Conservation (phyloP, 2,113 vertebrate genomes). For the Phaethornis superciliosus region DNA sequence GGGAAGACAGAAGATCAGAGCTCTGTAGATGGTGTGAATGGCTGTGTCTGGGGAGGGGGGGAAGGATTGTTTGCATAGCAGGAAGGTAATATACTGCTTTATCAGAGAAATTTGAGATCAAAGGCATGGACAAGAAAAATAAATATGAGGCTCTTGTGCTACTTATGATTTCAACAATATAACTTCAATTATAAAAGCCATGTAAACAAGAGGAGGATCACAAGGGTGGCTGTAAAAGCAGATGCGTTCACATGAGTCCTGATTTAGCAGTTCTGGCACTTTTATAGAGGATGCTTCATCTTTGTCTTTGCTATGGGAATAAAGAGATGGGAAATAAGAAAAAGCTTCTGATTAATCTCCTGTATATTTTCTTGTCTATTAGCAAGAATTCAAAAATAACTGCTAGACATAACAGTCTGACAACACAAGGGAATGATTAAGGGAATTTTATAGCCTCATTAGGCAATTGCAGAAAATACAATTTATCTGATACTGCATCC, state of each 20-base stretch:
- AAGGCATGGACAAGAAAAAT: background rate
- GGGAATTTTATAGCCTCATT: constrained; percentile 50
- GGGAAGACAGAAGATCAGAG: background rate
- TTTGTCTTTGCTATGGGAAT: constrained; percentile 48
- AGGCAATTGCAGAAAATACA: background rate
- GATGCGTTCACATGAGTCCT: constrained; percentile 9
- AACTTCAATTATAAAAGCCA: constrained; percentile 16
- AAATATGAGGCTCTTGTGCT: background rate
- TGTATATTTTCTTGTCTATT: constrained; percentile 47
- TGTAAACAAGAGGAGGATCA: constrained; percentile 34
- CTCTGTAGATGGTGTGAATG: background rate
- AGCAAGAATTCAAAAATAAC: constrained; percentile 56
- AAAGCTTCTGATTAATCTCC: constrained; percentile 32
- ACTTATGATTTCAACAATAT: constrained; percentile 4
- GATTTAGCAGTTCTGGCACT: constrained; percentile 38
- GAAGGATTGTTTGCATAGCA: background rate
- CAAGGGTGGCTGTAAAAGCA: constrained; percentile 33
- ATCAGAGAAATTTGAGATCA: background rate
- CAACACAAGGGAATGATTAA: background rate
- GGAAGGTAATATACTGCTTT: background rate
- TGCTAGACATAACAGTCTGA: constrained; percentile 56
- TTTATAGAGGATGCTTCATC: constrained; percentile 43
- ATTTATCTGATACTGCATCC: background rate
- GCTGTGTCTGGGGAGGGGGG: background rate
- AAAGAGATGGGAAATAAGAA: constrained; percentile 44